Percentiles rank a stretch among this genome's conserved stretches.
These are phyloP conservation scores for Pantherophis vulpinus DNA, from an alignment of 2,797 vertebrate species.

Conservation along the genomic window DNA sequence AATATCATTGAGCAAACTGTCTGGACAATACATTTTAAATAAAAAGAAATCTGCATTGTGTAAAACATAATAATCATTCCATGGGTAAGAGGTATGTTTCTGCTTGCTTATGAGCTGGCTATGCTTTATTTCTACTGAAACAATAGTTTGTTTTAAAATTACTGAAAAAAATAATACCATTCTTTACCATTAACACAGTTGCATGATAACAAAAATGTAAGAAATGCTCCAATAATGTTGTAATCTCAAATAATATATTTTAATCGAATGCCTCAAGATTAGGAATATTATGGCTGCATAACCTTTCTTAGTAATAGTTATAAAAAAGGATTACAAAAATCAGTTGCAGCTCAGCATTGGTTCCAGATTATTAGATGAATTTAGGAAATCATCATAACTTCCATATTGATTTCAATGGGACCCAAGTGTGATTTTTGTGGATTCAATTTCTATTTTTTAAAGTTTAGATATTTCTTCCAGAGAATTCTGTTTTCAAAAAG, in stretches of 20 bases:
- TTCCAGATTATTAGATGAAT: neutral
- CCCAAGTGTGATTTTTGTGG: neutral
- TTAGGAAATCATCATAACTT: neutral
- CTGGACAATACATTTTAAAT: neutral
- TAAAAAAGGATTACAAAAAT: neutral
- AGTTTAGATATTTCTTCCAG: slow-evolving; percentile 33
- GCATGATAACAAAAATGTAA: neutral
- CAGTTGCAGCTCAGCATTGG: neutral
- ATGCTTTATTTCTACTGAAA: neutral
- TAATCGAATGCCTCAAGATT: neutral
- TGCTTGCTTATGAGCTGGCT: neutral
- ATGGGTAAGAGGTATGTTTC: neutral
- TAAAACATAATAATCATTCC: neutral
- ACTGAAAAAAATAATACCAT: neutral
- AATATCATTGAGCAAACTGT: neutral
- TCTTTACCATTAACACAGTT: neutral
- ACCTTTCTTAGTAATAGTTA: neutral
- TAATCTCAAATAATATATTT: neutral
- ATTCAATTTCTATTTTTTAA: neutral
- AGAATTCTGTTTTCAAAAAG: slow-evolving; percentile 23
- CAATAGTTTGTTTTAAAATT: neutral
- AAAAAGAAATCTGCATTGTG: neutral
- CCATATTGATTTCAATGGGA: neutral
- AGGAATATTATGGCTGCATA: neutral
- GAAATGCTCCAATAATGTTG: neutral